These are phyloP conservation scores for Actias luna DNA, from an alignment of 2,888 invertebrate species.

Conservation along the genomic window DNA sequence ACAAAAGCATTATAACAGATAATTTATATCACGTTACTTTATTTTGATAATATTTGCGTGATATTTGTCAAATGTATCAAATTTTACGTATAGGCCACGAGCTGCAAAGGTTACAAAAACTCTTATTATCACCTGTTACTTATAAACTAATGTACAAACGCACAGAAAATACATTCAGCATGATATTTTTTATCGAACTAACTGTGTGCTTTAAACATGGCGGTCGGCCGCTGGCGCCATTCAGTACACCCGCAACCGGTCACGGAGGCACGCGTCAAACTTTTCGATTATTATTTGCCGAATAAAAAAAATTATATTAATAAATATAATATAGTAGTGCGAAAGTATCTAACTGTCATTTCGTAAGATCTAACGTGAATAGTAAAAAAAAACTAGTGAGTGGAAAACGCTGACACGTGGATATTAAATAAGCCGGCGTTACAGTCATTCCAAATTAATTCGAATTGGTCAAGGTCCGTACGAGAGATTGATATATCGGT, in stretches of 20 bases:
- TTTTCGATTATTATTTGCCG: conserved; percentile 39
- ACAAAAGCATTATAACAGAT: not conserved
- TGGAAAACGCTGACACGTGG: conserved; percentile 50
- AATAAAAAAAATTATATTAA: conserved; percentile 37
- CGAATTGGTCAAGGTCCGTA: conserved; percentile 62
- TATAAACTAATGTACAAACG: conserved; percentile 45
- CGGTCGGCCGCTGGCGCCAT: conserved; percentile 49
- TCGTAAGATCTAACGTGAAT: conserved; percentile 33
- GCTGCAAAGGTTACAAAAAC: conserved; percentile 13
- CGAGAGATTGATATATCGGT: conserved; percentile 54
- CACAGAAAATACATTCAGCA: conserved; percentile 55
- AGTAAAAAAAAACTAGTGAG: conserved; percentile 48
- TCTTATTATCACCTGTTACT: conserved; percentile 19
- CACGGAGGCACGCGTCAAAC: conserved; percentile 59
- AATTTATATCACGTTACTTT: not conserved
- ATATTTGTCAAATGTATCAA: not conserved
- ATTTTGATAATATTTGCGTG: not conserved
- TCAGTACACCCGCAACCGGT: conserved; percentile 69
- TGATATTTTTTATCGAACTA: conserved; percentile 57
- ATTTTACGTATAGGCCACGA: not conserved
- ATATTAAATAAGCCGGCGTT: conserved; percentile 59
- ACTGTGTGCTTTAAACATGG: conserved; percentile 73
- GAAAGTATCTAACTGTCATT: conserved; percentile 29
- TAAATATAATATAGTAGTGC: conserved; percentile 35
- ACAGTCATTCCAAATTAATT: conserved; percentile 51